A percentile compares a stretch with the other conserved stretches of the same genome.
Evolutionary conservation across 2,113 vertebrate genomes (phyloP).

Genomic region (Synchiropus splendidus): DNA sequence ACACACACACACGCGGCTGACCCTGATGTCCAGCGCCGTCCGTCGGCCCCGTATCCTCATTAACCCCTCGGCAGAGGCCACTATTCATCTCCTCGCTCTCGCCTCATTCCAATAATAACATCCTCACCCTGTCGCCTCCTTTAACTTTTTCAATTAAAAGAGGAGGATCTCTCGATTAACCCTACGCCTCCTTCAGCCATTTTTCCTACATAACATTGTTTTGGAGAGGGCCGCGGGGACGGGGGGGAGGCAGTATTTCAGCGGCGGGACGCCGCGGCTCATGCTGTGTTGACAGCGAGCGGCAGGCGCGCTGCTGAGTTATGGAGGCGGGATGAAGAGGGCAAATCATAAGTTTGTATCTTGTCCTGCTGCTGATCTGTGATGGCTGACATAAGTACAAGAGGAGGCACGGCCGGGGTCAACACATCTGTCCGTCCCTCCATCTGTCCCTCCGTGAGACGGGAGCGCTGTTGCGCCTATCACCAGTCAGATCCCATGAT

Average conservation of each 20-base stretch:
- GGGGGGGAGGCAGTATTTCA: conserved; percentile 25
- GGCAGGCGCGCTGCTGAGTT: conserved; percentile 29
- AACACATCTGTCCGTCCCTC: conserved; percentile 3
- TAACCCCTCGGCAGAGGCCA: conserved; percentile 39
- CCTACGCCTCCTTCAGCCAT: conserved; percentile 30
- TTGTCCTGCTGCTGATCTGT: conserved; percentile 10
- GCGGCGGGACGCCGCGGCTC: neutral
- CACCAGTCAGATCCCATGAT: too few species aligned
- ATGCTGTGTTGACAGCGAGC: conserved; percentile 23
- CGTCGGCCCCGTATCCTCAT: conserved; percentile 43
- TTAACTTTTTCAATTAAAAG: conserved; percentile 63
- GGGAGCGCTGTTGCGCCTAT: too few species aligned
- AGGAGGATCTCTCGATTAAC: conserved; percentile 54
- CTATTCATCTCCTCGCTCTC: conserved; percentile 35
- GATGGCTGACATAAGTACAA: conserved; percentile 1
- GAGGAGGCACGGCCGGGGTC: conserved; percentile 12
- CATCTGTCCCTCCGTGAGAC: neutral
- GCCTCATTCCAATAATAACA: conserved; percentile 40
- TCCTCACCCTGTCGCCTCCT: conserved; percentile 31
- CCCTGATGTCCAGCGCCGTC: conserved; percentile 25
- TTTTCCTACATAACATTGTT: conserved; percentile 38
- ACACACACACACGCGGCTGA: conserved; percentile 13
- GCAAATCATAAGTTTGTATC: conserved; percentile 35
- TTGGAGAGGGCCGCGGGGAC: conserved; percentile 41
- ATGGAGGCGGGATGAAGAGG: conserved; percentile 30